Conservation (phyloP, 37 sponge, comb jelly and placozoan species). For the Halichondria panicea region DNA sequence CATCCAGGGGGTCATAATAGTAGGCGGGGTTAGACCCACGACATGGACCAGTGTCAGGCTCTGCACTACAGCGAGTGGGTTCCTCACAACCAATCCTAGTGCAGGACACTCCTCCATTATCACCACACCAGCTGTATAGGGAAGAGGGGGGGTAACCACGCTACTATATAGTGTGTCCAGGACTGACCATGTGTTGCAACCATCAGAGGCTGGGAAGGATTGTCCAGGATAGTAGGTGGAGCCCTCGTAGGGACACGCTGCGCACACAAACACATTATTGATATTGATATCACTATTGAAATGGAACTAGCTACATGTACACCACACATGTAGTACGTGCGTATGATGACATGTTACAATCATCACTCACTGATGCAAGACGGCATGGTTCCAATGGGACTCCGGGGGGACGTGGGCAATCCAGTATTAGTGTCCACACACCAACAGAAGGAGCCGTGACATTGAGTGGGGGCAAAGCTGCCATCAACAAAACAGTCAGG, state of each 20-base stretch:
- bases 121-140: conserved; percentile 19
- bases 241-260: conserved; percentile 36
- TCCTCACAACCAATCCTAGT: conserved; percentile 22
- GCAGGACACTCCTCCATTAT: conserved; percentile 17
- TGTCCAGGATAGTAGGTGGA: conserved; percentile 16
- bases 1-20: background rate
- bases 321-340: background rate
- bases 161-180: background rate
- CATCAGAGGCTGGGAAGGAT: conserved; percentile 29
- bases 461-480: conserved; percentile 32
- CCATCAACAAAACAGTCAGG: conserved; percentile 62
- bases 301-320: background rate
- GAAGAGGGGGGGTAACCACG: background rate
- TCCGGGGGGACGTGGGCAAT: conserved; percentile 5
- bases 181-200: conserved; percentile 42
- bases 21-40: background rate
- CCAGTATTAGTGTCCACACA: conserved; percentile 62
- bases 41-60: conserved; percentile 24
- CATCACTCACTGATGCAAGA: conserved; percentile 6
- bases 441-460: conserved; percentile 60
- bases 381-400: background rate
- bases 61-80: background rate
- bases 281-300: background rate
- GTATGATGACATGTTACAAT: background rate
- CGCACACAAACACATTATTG: background rate